These are phyloP conservation scores for Ameiurus melas DNA, from an alignment of 2,113 vertebrate genomes.

Conservation along the genomic window DNA sequence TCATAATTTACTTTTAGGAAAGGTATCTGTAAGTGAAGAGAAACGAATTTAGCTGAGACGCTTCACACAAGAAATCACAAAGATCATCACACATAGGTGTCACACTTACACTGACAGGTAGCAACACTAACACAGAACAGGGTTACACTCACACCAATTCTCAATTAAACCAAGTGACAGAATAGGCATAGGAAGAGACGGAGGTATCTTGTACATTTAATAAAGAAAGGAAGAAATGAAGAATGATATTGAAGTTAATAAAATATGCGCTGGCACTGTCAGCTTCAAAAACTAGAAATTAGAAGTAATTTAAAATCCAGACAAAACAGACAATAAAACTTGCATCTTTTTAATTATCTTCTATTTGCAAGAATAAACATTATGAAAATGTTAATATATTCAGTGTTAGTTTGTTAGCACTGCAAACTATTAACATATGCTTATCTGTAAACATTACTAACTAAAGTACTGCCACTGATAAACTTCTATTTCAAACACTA, in stretches of 20 bases:
- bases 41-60: conserved; percentile 25
- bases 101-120: conserved; percentile 25
- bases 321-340: background rate
- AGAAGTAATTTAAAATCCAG: background rate
- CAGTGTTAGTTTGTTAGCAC: conserved; percentile 50
- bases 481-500: conserved; percentile 1
- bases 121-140: conserved; percentile 26
- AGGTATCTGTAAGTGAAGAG: conserved; percentile 45
- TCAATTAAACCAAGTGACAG: conserved; percentile 10
- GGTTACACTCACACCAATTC: conserved; percentile 22
- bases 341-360: conserved; percentile 2
- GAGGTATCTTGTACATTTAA: background rate
- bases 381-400: conserved; percentile 41
- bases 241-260: background rate
- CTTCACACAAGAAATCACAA: conserved; percentile 30
- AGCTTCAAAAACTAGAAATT: background rate
- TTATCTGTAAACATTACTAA: conserved; percentile 32
- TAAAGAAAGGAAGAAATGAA: background rate
- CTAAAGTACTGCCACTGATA: conserved; percentile 12
- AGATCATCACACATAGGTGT: conserved; percentile 30
- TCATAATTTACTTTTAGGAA: conserved; percentile 56
- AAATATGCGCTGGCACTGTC: background rate
- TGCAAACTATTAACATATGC: conserved; percentile 28
- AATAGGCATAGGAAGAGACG: background rate
- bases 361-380: conserved; percentile 13